These are phyloP conservation scores for Entelurus aequoreus DNA, from an alignment of 2,113 vertebrate genomes.

Conservation along the genomic window DNA sequence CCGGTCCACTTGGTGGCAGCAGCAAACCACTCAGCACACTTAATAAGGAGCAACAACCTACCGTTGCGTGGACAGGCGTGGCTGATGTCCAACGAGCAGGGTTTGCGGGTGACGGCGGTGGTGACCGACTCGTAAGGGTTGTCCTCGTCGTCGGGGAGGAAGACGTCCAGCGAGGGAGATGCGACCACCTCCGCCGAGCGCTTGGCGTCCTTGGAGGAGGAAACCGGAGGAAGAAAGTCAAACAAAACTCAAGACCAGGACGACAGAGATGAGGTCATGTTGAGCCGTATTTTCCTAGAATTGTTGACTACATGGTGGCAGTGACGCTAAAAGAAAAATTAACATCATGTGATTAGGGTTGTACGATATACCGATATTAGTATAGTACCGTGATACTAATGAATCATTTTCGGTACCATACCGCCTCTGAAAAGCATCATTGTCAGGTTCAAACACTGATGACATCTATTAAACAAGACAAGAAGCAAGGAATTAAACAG, in stretches of 20 bases:
- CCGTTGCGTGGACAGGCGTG: conserved; percentile 77
- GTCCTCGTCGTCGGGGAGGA: conserved; percentile 85
- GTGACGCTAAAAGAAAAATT: too few relatives aligned
- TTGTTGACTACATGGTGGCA: too few relatives aligned
- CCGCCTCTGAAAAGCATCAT: too few relatives aligned
- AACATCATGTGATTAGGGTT: too few relatives aligned
- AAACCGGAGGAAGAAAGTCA: neutral
- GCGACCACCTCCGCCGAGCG: conserved; percentile 77
- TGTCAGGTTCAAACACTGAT: too few relatives aligned
- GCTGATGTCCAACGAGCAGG: conserved; percentile 89
- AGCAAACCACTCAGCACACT: too few relatives aligned
- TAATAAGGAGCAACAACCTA: conserved; percentile 53
- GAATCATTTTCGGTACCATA: too few relatives aligned
- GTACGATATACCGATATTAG: too few relatives aligned
- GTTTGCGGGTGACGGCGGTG: conserved; percentile 89
- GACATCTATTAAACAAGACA: too few relatives aligned
- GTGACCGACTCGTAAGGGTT: conserved; percentile 85
- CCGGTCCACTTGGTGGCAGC: neutral
- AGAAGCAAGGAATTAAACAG: too few relatives aligned
- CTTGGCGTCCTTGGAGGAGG: conserved; percentile 75
- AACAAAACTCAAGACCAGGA: neutral
- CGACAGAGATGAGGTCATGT: neutral
- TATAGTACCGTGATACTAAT: too few relatives aligned
- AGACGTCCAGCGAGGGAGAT: conserved; percentile 83
- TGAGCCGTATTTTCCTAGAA: neutral